Evolutionary conservation across 2,113 vertebrate species (phyloP), one percentile per base, ranked within the genome.

Genomic region (Lepisosteus oculatus): DNA sequence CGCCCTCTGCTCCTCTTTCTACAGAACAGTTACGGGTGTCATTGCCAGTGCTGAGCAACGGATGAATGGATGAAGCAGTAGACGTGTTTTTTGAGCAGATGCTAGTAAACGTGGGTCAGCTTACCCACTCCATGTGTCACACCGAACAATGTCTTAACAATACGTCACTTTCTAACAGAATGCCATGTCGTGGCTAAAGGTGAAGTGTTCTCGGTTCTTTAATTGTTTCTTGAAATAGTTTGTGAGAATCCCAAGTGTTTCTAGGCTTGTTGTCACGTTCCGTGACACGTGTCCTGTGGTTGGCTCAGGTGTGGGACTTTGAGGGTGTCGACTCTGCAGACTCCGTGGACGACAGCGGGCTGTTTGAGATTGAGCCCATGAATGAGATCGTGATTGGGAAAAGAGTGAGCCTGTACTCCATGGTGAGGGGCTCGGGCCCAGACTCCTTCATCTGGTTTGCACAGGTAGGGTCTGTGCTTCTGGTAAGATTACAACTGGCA

Each of bases 391-490:
- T 84, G 63, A 79, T 99, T 2, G 94, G 92, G 47, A 93, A 85
- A 71, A 87, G 91, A 2, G 95, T 95, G 63, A 92, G 87, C 68
- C 90, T 98, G 69, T 90, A 77, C 57, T 99, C 89, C 47, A 84
- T 96, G 87, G 90, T 94, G 77, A 94, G 91, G 90, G 89, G 90
- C 78, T 55, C 76, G 66, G 74, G 85, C 12, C 61, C 63, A 0
- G 93, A 89, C 73, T 86, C 90, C 42, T 89, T 87, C 3, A 3
- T 95, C 84, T 99, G 97, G 95, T 95, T 93, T 42, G 95, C 96
- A 84, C 97, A 99, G 94, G 97, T 98, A 84, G 6, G 4, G 1
- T 9, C 9, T 9, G 47, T 6, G 47, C 29, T 29, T 29, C 29
- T 29, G 29, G 29, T 29, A 29, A 29, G 29, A 29, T 29, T 29